Evolutionary conservation across 2,113 vertebrate species (phyloP), one percentile per base, ranked within the genome.

Genomic region (Gymnocephalus cernua): DNA sequence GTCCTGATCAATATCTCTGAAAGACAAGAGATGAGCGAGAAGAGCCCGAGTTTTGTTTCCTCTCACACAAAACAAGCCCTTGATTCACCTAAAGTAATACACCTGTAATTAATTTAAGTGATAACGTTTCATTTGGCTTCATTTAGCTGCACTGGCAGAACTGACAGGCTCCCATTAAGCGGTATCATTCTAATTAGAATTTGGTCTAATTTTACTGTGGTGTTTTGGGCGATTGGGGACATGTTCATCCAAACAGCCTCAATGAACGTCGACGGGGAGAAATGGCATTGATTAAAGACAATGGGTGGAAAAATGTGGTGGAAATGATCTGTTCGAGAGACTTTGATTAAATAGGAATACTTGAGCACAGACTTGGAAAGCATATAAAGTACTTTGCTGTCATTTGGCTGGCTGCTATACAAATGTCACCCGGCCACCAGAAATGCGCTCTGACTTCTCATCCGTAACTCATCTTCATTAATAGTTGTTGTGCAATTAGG

Each of bases 271-370:
- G 35, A 74, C 47, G 25, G 59, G 45, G 48, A 73, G 69, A 83
- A 82, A 84, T 16, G 21, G 51, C 51, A 21, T 25, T 79, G 83
- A 92, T 92, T 81, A 65, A 88, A 88, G 83, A 88, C 79, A 85
- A 79, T 54, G 54, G 58, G 53, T 67, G 67, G 69, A 86, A 86
- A 85, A 86, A 86, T 25, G 72, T 56, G 54, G 32, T 69, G 77
- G 68, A 86, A 87, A 80, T 80, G 57, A 89, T 80, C 54, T 86
- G 77, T 82, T 83, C 47, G 50, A 80, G 47, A 72, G 79, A 78
- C 61, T 78, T 45, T 85, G 80, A 88, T 84, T 77, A 35, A 87
- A 88, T 81, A 88, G 85, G 69, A 83, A 85, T 48, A 23, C 45
- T 41, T 14, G n/a, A 77, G 69, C 47, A 19, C 51, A 45, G 29